Base-by-base conservation (phyloP, 2,888 invertebrate species). In the Callosobruchus maculatus region DNA sequence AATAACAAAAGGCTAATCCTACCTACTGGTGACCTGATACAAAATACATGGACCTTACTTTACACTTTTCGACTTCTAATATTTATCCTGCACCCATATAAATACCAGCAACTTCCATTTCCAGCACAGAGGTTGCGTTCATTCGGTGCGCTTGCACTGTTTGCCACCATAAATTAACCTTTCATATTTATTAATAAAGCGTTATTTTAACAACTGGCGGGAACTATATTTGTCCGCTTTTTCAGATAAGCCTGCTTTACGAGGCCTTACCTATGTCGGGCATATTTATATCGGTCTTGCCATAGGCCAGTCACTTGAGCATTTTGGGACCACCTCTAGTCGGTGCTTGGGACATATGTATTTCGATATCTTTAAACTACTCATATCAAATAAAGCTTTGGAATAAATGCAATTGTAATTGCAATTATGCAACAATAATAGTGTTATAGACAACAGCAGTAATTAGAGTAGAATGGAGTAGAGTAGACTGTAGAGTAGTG, bases 141-240 rank as follows among this genome's bases (percentile, higher is more conserved):
- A 49, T 49, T 74, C 77, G 74, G 76, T 75, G 75, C 70, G 75
- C 72, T 84, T 78, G 80, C 82, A 80, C 80, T 81, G 78, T 81
- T 81, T 80, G 78, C 77, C 74, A 31, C 75, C 80, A 80, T 82
- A 82, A 82, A 82, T 81, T 79, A 80, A 76, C 75, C 78, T 78
- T 77, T 77, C 49, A 78, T 79, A 81, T 82, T 82, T 81, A 82
- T 82, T 82, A 82, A 82, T 82, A 82, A 80, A 81, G 80, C 80
- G 78, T 75, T 80, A 80, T 78, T 80, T 81, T 81, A 81, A 81
- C 79, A 81, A 82, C 81, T 80, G 80, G 80, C 78, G 76, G 81
- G 80, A 80, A 80, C 79, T 79, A 80, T 82, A 82, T 81, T 80
- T 80, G 80, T 80, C 80, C 81, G 79, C 78, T 80, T 77, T 76